Percentiles rank a stretch among this genome's conserved stretches.
Conservation (phyloP, 1,140 invertebrate species). For the Penaeus vannamei region DNA sequence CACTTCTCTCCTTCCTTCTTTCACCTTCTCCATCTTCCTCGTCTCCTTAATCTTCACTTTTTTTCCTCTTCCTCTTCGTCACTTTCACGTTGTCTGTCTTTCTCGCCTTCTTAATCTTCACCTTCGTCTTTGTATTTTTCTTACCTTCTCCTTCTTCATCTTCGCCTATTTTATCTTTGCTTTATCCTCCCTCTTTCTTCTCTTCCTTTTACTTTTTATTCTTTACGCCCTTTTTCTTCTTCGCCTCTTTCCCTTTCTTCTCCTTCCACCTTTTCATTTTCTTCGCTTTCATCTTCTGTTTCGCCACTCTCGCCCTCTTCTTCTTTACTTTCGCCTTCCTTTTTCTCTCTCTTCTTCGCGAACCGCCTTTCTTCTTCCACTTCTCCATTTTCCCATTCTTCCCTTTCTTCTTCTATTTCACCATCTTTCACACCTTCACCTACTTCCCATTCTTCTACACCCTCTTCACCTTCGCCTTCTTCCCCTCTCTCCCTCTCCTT, state of each 20-base stretch:
- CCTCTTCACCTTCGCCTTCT: background rate
- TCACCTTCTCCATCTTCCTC: too few species aligned
- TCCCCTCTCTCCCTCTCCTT: background rate
- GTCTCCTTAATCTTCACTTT: too few species aligned
- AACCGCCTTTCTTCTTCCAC: background rate
- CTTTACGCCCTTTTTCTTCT: background rate
- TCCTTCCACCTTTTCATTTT: background rate
- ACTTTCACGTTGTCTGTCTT: background rate
- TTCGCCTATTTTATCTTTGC: background rate
- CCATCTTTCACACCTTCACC: background rate
- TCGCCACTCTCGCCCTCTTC: background rate
- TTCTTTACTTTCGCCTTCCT: background rate
- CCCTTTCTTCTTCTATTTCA: background rate
- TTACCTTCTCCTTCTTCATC: background rate
- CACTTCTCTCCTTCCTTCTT: too few species aligned
- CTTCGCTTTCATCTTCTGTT: background rate
- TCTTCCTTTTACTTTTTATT: background rate
- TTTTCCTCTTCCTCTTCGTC: background rate
- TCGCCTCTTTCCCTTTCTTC: background rate
- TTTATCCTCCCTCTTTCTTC: background rate
- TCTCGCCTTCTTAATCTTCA: background rate
- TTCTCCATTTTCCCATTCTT: background rate
- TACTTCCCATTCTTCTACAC: background rate
- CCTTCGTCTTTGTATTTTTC: too few species aligned
- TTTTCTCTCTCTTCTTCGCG: background rate